Conservation (phyloP, 2,797 vertebrate species). For the Margarornis squamiger region DNA sequence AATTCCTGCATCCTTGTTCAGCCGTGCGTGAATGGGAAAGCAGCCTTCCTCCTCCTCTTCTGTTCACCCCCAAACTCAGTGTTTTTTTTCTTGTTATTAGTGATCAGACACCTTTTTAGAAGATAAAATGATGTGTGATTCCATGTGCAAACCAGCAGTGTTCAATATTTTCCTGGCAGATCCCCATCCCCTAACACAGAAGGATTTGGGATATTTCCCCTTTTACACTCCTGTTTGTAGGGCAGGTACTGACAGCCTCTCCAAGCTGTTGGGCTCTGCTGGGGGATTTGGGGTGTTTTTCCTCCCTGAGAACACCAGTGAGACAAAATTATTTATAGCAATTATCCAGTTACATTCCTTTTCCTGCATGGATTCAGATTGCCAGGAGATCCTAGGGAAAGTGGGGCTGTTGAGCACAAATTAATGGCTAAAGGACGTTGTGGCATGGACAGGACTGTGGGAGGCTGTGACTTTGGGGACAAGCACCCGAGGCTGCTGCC, state of each 20-base stretch:
- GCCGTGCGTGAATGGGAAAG: accelerated
- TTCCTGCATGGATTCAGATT: accelerated
- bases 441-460: accelerated
- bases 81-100: background rate
- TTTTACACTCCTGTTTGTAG: accelerated
- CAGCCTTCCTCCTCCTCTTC: background rate
- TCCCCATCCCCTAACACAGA: accelerated
- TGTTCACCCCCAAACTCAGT: background rate
- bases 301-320: background rate
- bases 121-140: accelerated
- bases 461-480: background rate
- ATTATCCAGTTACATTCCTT: accelerated
- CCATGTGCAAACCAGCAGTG: accelerated
- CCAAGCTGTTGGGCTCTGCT: background rate
- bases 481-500: background rate
- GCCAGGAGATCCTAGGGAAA: background rate
- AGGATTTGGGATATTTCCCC: background rate
- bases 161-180: accelerated
- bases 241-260: too few species aligned
- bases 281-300: background rate
- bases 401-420: accelerated
- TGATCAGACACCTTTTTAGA: accelerated
- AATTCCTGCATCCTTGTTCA: accelerated
- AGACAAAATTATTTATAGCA: background rate
- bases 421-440: accelerated